Conservation (phyloP, 2,113 vertebrate species). For the Mixornis gularis region DNA sequence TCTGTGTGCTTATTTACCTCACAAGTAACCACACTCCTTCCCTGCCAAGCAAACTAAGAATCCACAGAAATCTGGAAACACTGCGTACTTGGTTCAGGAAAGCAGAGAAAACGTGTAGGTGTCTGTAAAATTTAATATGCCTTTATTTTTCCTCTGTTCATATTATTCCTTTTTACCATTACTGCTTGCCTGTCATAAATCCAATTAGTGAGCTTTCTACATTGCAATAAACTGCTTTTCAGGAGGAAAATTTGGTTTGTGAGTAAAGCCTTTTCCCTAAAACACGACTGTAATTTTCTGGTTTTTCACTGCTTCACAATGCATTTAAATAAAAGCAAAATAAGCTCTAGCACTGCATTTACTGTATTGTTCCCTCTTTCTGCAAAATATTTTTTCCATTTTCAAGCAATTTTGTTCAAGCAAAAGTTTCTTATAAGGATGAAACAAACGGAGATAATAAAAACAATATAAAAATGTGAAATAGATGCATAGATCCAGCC, state of each 20-base stretch:
- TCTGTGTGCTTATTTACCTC: not conserved
- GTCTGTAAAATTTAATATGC: constrained; percentile 26
- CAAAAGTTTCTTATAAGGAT: not conserved
- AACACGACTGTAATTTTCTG: not conserved
- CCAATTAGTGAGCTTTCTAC: constrained; percentile 38
- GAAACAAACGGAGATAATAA: not conserved
- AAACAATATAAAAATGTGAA: not conserved
- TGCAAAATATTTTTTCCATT: not conserved
- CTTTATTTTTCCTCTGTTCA: constrained; percentile 15
- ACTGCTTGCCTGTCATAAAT: constrained; percentile 15
- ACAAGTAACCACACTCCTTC: not conserved
- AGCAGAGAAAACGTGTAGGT: not conserved
- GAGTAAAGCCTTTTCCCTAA: constrained; percentile 16
- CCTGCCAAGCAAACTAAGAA: not conserved
- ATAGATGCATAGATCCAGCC: not conserved
- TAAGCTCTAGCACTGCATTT: not conserved
- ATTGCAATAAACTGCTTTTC: constrained; percentile 36
- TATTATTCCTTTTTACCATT: constrained; percentile 1
- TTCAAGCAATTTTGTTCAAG: not conserved
- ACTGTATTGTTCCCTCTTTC: not conserved
- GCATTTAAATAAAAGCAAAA: constrained; percentile 8
- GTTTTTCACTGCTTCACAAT: not conserved
- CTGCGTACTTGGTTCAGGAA: not conserved
- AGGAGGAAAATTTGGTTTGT: constrained; percentile 37
- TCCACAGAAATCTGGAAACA: not conserved